Percentiles rank a stretch among this genome's conserved stretches.
Conservation (phyloP, 1,140 invertebrate species). For the Drosophila aff. region DNA sequence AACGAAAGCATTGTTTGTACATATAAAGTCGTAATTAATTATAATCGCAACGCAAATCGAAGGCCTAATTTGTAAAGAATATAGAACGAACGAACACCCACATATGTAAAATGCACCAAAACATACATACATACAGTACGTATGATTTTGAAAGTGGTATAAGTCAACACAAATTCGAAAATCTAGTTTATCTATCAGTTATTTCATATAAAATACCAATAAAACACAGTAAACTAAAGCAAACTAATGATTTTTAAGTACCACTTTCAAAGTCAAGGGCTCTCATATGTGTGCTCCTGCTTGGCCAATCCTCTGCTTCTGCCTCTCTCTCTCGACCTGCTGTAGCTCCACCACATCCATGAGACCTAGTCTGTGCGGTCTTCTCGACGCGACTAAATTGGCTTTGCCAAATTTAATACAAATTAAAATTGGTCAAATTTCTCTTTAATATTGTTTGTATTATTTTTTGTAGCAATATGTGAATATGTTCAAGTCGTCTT, state of each 20-base stretch:
- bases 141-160: neutral
- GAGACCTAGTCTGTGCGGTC: neutral
- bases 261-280: no score
- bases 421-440: no score
- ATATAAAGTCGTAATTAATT: constrained; percentile 66
- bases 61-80: constrained; percentile 26
- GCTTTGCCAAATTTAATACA: neutral
- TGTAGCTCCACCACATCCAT: neutral
- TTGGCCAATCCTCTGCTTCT: neutral
- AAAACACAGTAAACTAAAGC: no score
- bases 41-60: constrained; percentile 38
- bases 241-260: no score
- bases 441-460: neutral
- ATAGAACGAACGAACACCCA: neutral
- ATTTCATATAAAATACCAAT: no score
- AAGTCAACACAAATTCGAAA: no score
- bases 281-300: neutral
- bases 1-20: constrained; percentile 63
- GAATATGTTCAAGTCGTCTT: no score
- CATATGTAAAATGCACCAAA: constrained; percentile 14
- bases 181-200: no score
- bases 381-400: neutral
- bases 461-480: no score
- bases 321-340: neutral
- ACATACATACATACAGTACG: constrained; percentile 8